Conservation (phyloP, 2,113 vertebrate species). For the Ifrita kowaldi region DNA sequence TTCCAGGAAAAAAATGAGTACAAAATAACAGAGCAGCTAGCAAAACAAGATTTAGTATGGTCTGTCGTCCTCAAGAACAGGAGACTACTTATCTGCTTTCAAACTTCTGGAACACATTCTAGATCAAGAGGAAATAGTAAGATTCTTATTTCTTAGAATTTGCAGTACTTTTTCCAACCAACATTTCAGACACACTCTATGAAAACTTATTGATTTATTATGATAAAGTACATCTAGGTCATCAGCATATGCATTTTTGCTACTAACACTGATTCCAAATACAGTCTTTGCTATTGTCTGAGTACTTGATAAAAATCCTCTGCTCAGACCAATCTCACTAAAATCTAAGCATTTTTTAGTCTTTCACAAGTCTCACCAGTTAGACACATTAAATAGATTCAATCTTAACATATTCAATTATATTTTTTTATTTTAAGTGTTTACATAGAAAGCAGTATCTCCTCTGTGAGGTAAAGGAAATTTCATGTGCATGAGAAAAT, state of each 20-base stretch:
- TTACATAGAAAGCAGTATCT: neutral
- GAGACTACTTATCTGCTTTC: neutral
- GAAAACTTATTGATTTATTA: neutral
- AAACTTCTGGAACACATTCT: neutral
- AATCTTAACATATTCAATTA: neutral
- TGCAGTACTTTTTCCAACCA: neutral
- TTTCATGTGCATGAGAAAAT: neutral
- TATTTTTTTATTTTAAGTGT: neutral
- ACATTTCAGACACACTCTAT: neutral
- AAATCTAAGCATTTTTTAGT: neutral
- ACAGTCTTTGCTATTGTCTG: neutral
- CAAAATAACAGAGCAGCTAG: neutral
- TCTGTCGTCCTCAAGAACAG: neutral
- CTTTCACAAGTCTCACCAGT: neutral
- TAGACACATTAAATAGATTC: neutral
- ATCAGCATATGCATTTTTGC: neutral
- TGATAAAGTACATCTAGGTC: neutral
- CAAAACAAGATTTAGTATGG: neutral
- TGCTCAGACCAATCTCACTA: neutral
- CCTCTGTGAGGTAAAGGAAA: neutral
- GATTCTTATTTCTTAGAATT: neutral
- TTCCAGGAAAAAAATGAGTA: neutral
- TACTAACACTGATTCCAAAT: neutral
- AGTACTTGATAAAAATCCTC: neutral
- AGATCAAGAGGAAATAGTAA: neutral